Evolutionary conservation across 2,797 vertebrate species (phyloP).

Genomic region (Chaetophractus vellerosus): DNA sequence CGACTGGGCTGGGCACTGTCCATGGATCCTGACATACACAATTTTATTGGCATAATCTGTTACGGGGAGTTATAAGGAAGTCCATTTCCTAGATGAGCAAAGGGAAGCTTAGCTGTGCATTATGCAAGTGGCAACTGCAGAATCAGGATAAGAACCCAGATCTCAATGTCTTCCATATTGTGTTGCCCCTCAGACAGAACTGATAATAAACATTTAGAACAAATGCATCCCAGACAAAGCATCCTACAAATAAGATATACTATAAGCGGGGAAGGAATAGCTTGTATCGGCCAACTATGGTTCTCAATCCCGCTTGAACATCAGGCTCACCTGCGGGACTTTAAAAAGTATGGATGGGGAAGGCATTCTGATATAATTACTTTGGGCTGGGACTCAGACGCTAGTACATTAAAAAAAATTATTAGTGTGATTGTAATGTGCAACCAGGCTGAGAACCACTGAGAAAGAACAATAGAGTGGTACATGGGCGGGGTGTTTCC

Average conservation of each 20-base stretch:
- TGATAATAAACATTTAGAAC: background rate
- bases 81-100: background rate
- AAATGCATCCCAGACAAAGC: background rate
- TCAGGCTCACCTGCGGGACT: background rate
- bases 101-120: background rate
- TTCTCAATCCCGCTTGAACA: background rate
- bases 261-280: background rate
- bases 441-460: background rate
- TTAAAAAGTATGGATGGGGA: background rate
- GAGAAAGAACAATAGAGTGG: background rate
- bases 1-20: background rate
- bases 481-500: accelerated
- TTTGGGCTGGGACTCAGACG: background rate
- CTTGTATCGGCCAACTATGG: background rate
- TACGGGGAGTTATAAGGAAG: background rate
- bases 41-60: background rate
- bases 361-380: background rate
- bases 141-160: background rate
- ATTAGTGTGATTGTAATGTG: background rate
- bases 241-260: background rate
- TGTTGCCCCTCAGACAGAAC: background rate
- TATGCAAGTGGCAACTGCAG: background rate
- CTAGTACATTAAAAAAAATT: background rate
- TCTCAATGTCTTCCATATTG: background rate
- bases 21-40: background rate